These are phyloP conservation scores for Tupaia chinensis DNA, from an alignment of 2,113 vertebrate species.

Conservation along the genomic window DNA sequence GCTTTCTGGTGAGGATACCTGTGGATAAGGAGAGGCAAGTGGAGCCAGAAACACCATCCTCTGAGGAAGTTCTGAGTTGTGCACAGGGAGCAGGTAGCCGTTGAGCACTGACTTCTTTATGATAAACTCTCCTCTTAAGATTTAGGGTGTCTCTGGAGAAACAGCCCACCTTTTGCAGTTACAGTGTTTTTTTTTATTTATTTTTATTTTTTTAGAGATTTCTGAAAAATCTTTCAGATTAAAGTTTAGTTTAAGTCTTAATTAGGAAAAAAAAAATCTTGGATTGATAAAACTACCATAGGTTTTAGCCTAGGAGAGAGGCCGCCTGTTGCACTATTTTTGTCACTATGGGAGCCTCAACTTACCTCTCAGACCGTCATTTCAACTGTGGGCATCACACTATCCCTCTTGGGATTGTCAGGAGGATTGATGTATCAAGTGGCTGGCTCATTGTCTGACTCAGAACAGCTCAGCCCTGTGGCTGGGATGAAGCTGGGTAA, in stretches of 20 bases:
- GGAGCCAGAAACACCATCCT: not conserved
- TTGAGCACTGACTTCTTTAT: no score
- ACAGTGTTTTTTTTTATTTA: no score
- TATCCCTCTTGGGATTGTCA: accelerated
- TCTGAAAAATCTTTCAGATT: not conserved
- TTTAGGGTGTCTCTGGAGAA: not conserved
- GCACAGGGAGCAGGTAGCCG: not conserved
- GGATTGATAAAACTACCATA: not conserved
- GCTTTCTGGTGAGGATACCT: no score
- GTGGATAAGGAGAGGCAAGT: no score
- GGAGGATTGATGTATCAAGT: not conserved
- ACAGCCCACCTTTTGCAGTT: not conserved
- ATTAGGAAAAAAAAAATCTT: not conserved
- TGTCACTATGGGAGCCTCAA: not conserved
- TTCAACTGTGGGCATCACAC: accelerated
- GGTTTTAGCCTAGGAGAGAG: not conserved
- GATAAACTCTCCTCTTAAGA: not conserved
- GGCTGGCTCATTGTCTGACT: not conserved
- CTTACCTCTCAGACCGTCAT: not conserved
- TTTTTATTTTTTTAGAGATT: not conserved
- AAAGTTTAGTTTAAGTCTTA: not conserved
- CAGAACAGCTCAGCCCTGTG: not conserved
- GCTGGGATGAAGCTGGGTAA: not conserved
- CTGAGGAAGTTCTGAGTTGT: not conserved
- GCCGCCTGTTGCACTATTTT: accelerated